Percentiles rank a stretch among this genome's conserved stretches.
These are phyloP conservation scores for Vespertilio murinus DNA, from an alignment of 2,797 vertebrate genomes.

Conservation along the genomic window DNA sequence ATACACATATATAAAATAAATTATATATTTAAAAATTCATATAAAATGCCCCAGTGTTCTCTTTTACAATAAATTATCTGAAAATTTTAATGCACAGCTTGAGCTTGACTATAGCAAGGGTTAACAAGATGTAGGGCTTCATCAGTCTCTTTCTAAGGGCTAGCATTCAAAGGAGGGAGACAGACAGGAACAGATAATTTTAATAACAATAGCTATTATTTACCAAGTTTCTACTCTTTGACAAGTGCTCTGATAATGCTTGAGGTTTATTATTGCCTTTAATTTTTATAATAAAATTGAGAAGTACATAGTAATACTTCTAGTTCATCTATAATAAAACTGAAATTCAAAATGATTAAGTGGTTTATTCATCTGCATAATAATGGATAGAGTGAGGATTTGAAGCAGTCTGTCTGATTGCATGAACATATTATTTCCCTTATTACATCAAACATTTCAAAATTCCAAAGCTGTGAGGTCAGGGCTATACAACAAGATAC, in stretches of 20 bases:
- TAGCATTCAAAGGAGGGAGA: neutral
- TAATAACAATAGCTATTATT: neutral
- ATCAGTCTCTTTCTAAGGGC: neutral
- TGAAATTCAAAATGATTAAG: slow-evolving; percentile 8
- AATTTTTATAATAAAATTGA: slow-evolving; percentile 14
- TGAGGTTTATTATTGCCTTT: slow-evolving; percentile 20
- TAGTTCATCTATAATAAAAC: neutral
- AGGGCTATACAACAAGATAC: neutral
- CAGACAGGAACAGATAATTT: neutral
- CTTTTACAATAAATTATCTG: neutral
- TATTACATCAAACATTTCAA: neutral
- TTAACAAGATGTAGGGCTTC: neutral
- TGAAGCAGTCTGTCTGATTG: neutral
- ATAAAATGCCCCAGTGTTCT: neutral
- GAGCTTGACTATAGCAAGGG: neutral
- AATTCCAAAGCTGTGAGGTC: neutral
- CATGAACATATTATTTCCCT: neutral
- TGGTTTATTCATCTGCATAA: neutral
- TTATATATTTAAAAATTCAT: neutral
- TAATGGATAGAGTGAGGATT: neutral
- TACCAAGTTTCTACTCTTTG: neutral
- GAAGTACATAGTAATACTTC: neutral
- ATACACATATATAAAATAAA: neutral
- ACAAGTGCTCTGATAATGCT: neutral
- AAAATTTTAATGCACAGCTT: neutral